These are phyloP conservation scores for Argyresthia goedartella DNA, from an alignment of 2,888 invertebrate genomes.

Conservation along the genomic window DNA sequence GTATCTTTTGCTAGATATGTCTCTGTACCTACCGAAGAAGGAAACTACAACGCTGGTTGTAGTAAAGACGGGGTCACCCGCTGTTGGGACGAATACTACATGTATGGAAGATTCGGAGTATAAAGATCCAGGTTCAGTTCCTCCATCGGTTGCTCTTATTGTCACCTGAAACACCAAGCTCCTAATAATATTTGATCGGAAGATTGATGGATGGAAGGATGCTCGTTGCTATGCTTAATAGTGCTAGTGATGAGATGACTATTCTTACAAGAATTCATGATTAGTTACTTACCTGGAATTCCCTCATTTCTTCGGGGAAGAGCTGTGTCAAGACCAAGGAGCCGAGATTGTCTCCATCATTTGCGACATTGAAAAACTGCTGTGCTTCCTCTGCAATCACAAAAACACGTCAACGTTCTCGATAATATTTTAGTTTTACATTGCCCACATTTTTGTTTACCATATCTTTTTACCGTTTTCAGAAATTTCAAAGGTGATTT, in stretches of 20 bases:
- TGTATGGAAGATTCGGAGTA: constrained; percentile 28
- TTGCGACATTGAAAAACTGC: constrained; percentile 39
- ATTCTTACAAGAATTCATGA: not conserved
- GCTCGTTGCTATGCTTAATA: too few relatives aligned
- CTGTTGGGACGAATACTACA: constrained; percentile 56
- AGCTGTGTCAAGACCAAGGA: constrained; percentile 31
- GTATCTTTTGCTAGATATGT: not conserved
- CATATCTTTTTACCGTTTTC: constrained; percentile 33
- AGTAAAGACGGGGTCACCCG: constrained; percentile 52
- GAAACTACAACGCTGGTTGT: constrained; percentile 22
- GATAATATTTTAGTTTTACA: too few relatives aligned
- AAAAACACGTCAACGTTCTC: too few relatives aligned
- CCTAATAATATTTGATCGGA: too few relatives aligned
- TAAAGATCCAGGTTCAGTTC: constrained; percentile 36
- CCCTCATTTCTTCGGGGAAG: constrained; percentile 31
- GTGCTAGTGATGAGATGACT: too few relatives aligned
- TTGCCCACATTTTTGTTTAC: too few relatives aligned
- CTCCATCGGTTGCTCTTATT: constrained; percentile 60
- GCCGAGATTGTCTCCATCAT: constrained; percentile 38
- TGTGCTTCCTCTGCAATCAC: constrained; percentile 30
- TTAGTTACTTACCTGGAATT: constrained; percentile 41
- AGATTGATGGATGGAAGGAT: too few relatives aligned
- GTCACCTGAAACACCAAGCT: constrained; percentile 36
- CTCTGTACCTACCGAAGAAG: constrained; percentile 40
- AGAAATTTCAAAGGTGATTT: constrained; percentile 52